Evolutionary conservation across 1,140 invertebrate genomes (phyloP), one percentile per base, ranked within the genome.

Genomic region (Laupala kohalensis): DNA sequence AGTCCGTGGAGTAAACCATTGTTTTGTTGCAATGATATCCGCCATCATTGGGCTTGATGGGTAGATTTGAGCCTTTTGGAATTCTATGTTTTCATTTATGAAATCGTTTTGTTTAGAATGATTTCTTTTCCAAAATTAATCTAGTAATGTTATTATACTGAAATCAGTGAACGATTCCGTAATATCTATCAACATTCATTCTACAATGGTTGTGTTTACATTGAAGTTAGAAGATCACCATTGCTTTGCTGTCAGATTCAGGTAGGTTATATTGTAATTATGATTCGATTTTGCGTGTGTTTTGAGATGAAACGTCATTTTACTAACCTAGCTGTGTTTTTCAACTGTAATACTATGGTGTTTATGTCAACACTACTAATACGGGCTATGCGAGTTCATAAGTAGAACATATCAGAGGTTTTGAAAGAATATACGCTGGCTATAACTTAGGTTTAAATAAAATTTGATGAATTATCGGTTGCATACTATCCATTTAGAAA

Each of bases 11-110:
- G 69, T 25, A 62, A 24, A 26, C 69, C 69, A 63, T 70, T 70
- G 69, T 70, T 70, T 70, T 64, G 69, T 64, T 62, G 69, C 37
- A 70, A 70, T 69, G 37, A 70, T 70, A 70, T 27, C 69, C 69
- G 69, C 69, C 69, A 70, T 70, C 29, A 70, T 70, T 63, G 53
- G 69, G 19, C 25, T 70, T 63, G 69, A 64, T 70, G 25, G 26
- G 5, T n/a, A 25, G 13, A 27, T 70, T 26, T 63, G 19, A 25
- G 37, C 12, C 27, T 64, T 15, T 23, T 12, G 28, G 13, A 70
- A 69, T 24, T 53, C 23, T 70, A 26, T 27, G 53, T 25, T 27
- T 70, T 70, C 25, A 30, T 70, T 70, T 24, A 25, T 25, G 69
- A 70, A 63, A 68, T 27, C 13, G 23, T 9, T 4, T 25, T 70